Conservation (phyloP, 2,888 invertebrate species). For the Dynastes grantii region DNA sequence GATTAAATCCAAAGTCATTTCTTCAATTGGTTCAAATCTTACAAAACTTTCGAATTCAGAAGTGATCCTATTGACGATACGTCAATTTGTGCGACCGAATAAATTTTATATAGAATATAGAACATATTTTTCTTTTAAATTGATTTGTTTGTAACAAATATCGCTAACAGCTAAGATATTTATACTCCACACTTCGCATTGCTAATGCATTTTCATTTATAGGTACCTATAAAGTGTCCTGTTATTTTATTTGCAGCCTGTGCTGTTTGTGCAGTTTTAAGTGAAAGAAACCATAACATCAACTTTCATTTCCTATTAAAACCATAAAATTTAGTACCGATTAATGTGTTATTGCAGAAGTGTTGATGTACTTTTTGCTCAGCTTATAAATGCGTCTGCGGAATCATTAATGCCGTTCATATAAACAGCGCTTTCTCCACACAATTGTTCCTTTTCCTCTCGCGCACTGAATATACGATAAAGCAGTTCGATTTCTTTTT, state of each 20-base stretch:
- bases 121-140: too few species aligned
- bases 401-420: not conserved
- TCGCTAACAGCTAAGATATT: too few species aligned
- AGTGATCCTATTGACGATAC: too few species aligned
- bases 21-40: too few species aligned
- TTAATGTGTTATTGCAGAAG: constrained; percentile 14
- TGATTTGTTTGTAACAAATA: too few species aligned
- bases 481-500: constrained; percentile 26
- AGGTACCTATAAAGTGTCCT: not conserved
- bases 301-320: constrained; percentile 12
- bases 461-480: constrained; percentile 14
- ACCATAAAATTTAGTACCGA: constrained; percentile 22
- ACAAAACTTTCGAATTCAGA: too few species aligned
- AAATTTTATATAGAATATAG: too few species aligned
- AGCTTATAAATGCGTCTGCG: constrained; percentile 13
- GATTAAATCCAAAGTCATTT: too few species aligned
- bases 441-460: constrained; percentile 6
- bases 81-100: too few species aligned
- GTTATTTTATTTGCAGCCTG: constrained; percentile 4
- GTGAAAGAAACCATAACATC: not conserved
- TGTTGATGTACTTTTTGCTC: not conserved
- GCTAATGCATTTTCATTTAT: too few species aligned
- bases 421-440: constrained; percentile 22
- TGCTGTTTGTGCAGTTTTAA: not conserved
- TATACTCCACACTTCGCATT: too few species aligned